phyloP scores from a whole-genome alignment of 1,140 invertebrate species.

The Scaptomyza graminum region DNA sequence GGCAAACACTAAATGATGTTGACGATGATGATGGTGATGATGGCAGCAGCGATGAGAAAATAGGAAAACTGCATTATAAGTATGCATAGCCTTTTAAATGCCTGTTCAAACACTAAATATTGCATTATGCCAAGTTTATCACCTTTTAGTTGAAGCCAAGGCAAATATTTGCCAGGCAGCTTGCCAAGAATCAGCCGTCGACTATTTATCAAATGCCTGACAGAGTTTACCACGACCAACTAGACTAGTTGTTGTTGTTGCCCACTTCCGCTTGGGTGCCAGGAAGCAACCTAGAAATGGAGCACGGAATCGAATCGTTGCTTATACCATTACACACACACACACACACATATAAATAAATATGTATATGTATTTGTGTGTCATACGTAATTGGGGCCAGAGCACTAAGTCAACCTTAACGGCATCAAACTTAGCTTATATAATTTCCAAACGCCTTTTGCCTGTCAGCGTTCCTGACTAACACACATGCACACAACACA shows the following conservation, averaged over 20 bases:
- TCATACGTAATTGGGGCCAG: slow-evolving; percentile 45
- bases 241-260: slow-evolving; percentile 41
- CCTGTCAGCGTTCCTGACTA: slow-evolving; percentile 33
- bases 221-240: slow-evolving; percentile 1
- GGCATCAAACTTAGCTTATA: slow-evolving; percentile 64
- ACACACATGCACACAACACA: slow-evolving; percentile 14
- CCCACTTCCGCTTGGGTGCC: slow-evolving; percentile 46
- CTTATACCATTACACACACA: neutral
- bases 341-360: neutral
- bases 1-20: slow-evolving; percentile 46
- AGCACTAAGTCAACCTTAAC: slow-evolving; percentile 62
- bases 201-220: slow-evolving; percentile 47
- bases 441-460: slow-evolving; percentile 65
- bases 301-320: slow-evolving; percentile 47
- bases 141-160: slow-evolving; percentile 57
- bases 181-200: slow-evolving; percentile 36
- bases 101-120: slow-evolving; percentile 63
- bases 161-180: slow-evolving; percentile 60
- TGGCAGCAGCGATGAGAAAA: neutral
- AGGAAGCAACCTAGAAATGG: slow-evolving; percentile 51
- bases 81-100: slow-evolving; percentile 51
- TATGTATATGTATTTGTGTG: neutral
- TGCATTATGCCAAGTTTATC: slow-evolving; percentile 71
- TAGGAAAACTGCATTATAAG: slow-evolving; percentile 44
- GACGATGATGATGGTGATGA: neutral